A percentile compares a stretch with the other conserved stretches of the same genome.
Conservation (phyloP, 2,797 vertebrate genomes). For the Takifugu ocellatus region DNA sequence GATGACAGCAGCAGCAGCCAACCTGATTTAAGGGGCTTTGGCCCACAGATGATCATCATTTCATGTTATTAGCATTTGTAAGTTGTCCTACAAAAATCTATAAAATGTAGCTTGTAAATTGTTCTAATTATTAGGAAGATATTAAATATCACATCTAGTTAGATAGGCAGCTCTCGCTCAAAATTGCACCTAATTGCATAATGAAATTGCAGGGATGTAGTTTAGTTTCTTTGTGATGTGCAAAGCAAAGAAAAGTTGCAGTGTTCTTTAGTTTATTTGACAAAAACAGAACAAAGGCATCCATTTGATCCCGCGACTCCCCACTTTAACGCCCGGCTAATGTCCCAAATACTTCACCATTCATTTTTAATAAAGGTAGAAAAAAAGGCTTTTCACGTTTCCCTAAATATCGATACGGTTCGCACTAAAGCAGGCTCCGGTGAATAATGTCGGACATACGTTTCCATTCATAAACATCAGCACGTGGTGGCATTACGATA, state of each 20-base stretch:
- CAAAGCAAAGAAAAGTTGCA: constrained; percentile 27
- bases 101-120: no score
- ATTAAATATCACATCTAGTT: no score
- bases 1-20: constrained; percentile 1
- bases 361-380: constrained; percentile 68
- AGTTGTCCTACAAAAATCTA: no score
- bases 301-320: constrained; percentile 62
- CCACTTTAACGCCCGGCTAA: constrained; percentile 44
- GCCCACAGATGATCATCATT: no score
- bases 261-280: constrained; percentile 71
- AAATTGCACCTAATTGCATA: no score
- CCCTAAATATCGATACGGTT: constrained; percentile 24
- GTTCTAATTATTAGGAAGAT: no score
- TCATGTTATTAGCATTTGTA: no score
- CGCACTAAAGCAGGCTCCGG: constrained; percentile 73
- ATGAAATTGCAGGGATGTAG: neutral
- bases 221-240: neutral
- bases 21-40: constrained; percentile 26
- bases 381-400: constrained; percentile 52
- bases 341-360: constrained; percentile 52
- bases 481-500: constrained; percentile 54
- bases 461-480: constrained; percentile 47
- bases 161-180: no score
- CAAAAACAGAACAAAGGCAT: constrained; percentile 74
- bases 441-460: constrained; percentile 69